Evolutionary conservation across 35 echinoderm and acorn worm genomes (phyloP).

Genomic region (Strongylocentrotus purpuratus): DNA sequence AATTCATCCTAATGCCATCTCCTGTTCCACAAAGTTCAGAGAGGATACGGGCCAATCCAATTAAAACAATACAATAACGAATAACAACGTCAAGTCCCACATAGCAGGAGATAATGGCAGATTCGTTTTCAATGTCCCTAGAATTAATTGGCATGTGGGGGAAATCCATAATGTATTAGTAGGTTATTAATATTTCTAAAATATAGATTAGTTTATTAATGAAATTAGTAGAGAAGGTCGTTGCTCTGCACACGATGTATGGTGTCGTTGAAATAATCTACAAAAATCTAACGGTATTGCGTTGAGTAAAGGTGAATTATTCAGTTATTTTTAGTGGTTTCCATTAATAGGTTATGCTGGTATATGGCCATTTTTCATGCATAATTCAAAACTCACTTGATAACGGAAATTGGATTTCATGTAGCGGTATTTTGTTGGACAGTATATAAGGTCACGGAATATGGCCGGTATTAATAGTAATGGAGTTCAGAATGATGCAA

Average conservation of each 20-base stretch:
- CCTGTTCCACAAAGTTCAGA: not conserved
- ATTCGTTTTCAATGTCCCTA: not conserved
- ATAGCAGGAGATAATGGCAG: not conserved
- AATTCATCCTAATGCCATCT: not conserved
- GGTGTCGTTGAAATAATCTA: not conserved
- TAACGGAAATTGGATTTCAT: no score
- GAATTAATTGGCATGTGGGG: not conserved
- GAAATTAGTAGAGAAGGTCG: not conserved
- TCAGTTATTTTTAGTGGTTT: no score
- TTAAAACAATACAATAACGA: slow-evolving; percentile 14
- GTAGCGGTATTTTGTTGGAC: no score
- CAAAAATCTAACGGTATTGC: no score
- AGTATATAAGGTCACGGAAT: no score
- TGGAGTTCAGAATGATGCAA: no score
- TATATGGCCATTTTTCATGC: no score
- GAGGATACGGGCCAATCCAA: not conserved
- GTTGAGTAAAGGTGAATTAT: no score
- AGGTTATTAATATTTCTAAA: not conserved
- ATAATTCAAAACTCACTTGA: no score
- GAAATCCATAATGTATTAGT: not conserved
- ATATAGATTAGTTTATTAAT: not conserved
- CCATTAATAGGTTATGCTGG: no score
- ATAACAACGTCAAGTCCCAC: not conserved
- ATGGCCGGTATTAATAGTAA: no score
- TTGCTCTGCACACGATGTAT: not conserved